Percentiles rank a stretch among this genome's conserved stretches.
Conservation (phyloP, 1,140 invertebrate species). For the Drosophila arizonae region DNA sequence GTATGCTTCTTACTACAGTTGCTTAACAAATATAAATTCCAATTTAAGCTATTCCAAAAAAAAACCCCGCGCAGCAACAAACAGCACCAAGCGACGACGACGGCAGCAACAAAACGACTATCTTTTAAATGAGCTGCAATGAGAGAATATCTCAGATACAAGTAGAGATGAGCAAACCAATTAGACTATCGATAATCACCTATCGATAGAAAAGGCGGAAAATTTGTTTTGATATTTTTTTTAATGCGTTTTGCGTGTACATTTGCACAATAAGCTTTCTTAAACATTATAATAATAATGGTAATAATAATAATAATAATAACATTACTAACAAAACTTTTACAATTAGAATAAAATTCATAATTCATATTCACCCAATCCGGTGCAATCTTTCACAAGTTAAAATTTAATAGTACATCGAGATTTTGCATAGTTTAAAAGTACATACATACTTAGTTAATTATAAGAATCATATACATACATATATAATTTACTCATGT, state of each 20-base stretch:
- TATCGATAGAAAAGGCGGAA: constrained; percentile 27
- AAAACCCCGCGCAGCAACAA: constrained; percentile 69
- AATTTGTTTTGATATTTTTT: constrained; percentile 55
- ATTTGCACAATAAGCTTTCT: constrained; percentile 78
- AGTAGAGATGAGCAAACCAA: constrained; percentile 30
- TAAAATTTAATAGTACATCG: constrained; percentile 80
- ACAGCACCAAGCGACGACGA: constrained; percentile 64
- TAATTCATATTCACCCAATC: constrained; percentile 66
- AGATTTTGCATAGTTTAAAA: constrained; percentile 76
- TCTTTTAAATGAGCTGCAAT: constrained; percentile 48
- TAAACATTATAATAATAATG: constrained; percentile 53
- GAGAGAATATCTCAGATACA: constrained; percentile 54
- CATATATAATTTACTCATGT: constrained; percentile 37
- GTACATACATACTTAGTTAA: constrained; percentile 51
- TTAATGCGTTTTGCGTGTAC: constrained; percentile 77
- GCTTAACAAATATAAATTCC: constrained; percentile 52
- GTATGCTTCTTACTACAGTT: constrained; percentile 30
- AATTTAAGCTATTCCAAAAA: constrained; percentile 62
- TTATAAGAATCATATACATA: constrained; percentile 55
- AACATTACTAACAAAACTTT: constrained; percentile 81
- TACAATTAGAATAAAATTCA: constrained; percentile 79
- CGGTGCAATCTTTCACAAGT: constrained; percentile 47
- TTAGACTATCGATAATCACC: constrained; percentile 34
- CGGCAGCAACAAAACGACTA: constrained; percentile 72
- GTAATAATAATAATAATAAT: constrained; percentile 66